Base-by-base conservation (phyloP, 2,797 vertebrate species). In the Macroramphosus scolopax region DNA sequence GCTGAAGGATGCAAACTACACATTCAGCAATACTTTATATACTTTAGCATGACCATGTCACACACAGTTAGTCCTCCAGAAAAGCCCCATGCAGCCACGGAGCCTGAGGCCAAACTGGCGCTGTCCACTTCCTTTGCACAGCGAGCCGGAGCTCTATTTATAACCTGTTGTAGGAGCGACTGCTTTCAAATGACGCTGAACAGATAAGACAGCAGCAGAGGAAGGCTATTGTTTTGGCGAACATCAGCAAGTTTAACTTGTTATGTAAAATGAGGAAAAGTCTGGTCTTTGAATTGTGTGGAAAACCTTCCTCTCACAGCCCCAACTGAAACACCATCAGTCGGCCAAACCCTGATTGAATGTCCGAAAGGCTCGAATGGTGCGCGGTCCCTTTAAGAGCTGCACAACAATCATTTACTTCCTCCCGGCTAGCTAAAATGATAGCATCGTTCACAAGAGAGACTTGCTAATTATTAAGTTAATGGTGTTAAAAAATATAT, bases 341-440 rank as follows among this genome's bases (percentile, higher is more conserved):
- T n/a, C n/a, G n/a, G n/a, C n/a, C n/a, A n/a, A n/a, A n/a, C n/a
- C n/a, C n/a, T n/a, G n/a, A n/a, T n/a, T n/a, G 5, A 15, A 36
- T 0, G 25, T 26, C 8, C 8, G 6, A 17, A 6, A 35, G n/a
- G 1, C 2, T 6, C 9, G 64, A 70, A 53, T 6, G 1, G 18
- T 50, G 49, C 30, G 35, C 66, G 56, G 77, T 17, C 54, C 62
- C 84, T 87, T 88, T 88, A 87, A 87, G 72, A 80, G 20, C 58
- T 6, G 0, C 52, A 36, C 35, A 67, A 64, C 56, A 56, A 26
- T 12, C 1, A 0, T 24, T 2, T 9, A 75, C 52, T 79, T 81
- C 73, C 79, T 36, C 74, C 30, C 9, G 54, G 41, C n/a, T 55
- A 63, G 17, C 9, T n/a, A n/a, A n/a, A n/a, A n/a, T n/a, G n/a